Base-by-base conservation (phyloP, 2,113 vertebrate species). In the Barbus barbus region DNA sequence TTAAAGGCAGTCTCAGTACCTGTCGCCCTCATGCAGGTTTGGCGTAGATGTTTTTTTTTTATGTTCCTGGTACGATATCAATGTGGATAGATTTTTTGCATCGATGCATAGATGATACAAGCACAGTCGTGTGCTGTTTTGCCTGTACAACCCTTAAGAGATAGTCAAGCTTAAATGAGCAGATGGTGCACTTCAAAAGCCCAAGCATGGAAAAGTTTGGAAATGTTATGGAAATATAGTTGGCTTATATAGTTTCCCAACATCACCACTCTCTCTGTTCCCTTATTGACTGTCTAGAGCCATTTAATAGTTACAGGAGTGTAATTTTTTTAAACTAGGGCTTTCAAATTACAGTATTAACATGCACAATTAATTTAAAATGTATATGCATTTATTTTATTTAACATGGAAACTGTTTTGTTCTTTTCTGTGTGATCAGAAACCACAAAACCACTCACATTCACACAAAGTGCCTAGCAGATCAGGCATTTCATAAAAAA, bases 161-260 rank as follows among this genome's bases (percentile, higher is more conserved):
- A 85, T 85, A 82, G 86, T 85, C 80, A 85, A 51, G 83, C 83
- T 84, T 22, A 72, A 73, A 51, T 74, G 83, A 87, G 63, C 83
- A 78, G 79, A 87, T 73, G 71, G 60, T 26, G 44, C 41, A 28
- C 38, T 26, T 72, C 38, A 84, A 69, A 69, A 73, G 53, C 26
- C 31, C 33, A n/a, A 51, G 71, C 36, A 69, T 9, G 73, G 82
- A n/a, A 67, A 24, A 44, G 67, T 58, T 74, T 14, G 13, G 60
- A 78, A 61, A 81, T 71, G 72, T 81, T 63, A 26, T 73, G 73
- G n/a, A 87, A 69, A 63, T 71, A 82, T 22, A 36, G 56, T 83
- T 63, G 81, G 81, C 86, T n/a, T n/a, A n/a, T n/a, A n/a, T 65
- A 48, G 73, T 83, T 65, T 53, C 5, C 18, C 3, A 28, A 46